phyloP scores from a whole-genome alignment of 2,113 vertebrate species.

The Danionella cerebrum region DNA sequence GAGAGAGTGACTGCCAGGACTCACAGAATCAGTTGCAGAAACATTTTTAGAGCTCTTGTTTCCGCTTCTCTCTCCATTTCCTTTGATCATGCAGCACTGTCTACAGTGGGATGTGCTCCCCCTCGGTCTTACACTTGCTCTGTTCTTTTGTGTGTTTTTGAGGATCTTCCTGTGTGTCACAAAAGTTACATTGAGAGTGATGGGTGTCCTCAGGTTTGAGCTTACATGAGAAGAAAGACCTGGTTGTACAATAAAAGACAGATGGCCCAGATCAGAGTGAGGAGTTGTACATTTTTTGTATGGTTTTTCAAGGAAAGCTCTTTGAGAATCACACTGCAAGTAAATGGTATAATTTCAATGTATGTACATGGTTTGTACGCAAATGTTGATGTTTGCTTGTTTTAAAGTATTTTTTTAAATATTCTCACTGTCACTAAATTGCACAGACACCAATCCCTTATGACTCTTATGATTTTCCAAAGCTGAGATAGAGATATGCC shows the following conservation, averaged over 20 bases:
- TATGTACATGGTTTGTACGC: too few species aligned
- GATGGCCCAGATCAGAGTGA: slow-evolving; percentile 13
- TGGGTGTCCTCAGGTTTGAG: slow-evolving; percentile 28
- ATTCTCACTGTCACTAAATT: too few species aligned
- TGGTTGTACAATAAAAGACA: slow-evolving; percentile 26
- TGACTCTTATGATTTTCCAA: too few species aligned
- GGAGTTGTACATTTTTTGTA: too few species aligned
- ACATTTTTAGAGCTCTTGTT: slow-evolving; percentile 33
- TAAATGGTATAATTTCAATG: too few species aligned
- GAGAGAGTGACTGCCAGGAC: slow-evolving; percentile 20
- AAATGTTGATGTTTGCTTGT: too few species aligned
- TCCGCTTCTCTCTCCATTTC: slow-evolving; percentile 28
- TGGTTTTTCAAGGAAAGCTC: too few species aligned
- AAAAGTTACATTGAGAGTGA: slow-evolving; percentile 21
- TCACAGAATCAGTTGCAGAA: slow-evolving; percentile 26
- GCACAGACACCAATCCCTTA: too few species aligned
- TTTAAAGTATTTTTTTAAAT: too few species aligned
- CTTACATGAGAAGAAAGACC: slow-evolving; percentile 40
- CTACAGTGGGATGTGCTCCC: slow-evolving; percentile 20
- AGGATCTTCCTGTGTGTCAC: slow-evolving; percentile 11
- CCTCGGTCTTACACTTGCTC: not conserved
- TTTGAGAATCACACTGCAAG: too few species aligned
- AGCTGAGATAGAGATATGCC: too few species aligned
- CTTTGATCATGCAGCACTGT: slow-evolving; percentile 44
- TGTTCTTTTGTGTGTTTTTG: slow-evolving; percentile 24